phyloP scores from a whole-genome alignment of 2,888 invertebrate species.

The Cheilosia vulpina region DNA sequence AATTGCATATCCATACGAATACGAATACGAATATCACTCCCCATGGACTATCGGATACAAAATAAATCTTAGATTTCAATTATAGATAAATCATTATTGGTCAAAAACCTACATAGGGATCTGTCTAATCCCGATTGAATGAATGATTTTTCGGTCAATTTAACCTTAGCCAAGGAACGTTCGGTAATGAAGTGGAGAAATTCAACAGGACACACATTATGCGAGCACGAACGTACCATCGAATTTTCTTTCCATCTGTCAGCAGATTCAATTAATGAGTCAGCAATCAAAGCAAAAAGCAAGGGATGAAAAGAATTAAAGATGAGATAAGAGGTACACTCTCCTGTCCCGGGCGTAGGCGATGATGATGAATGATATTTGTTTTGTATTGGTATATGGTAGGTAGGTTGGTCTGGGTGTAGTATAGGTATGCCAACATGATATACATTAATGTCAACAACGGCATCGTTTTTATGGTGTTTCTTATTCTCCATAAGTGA shows the following conservation, averaged over 20 bases:
- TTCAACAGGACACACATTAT: constrained; percentile 72
- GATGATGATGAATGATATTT: constrained; percentile 69
- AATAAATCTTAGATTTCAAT: constrained; percentile 74
- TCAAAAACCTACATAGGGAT: constrained; percentile 71
- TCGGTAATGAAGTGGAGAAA: constrained; percentile 71
- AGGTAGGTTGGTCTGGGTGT: neutral
- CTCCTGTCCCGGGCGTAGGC: constrained; percentile 24
- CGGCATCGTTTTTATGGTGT: constrained; percentile 15
- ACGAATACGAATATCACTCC: neutral
- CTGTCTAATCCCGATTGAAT: constrained; percentile 73
- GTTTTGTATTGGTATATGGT: constrained; percentile 34
- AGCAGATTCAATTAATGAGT: constrained; percentile 75
- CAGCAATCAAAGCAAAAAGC: constrained; percentile 66
- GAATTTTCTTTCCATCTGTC: constrained; percentile 72
- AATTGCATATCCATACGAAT: constrained; percentile 18
- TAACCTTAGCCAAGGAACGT: constrained; percentile 63
- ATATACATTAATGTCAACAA: constrained; percentile 47
- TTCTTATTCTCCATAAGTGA: constrained; percentile 16
- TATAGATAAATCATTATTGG: constrained; percentile 75
- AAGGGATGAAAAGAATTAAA: constrained; percentile 48
- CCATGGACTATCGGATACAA: constrained; percentile 58
- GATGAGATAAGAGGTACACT: constrained; percentile 58
- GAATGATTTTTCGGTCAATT: constrained; percentile 75
- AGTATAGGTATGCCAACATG: constrained; percentile 15
- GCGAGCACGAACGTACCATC: constrained; percentile 70